Evolutionary conservation across 2,888 invertebrate species (phyloP).

Genomic region (Cantharis rustica): DNA sequence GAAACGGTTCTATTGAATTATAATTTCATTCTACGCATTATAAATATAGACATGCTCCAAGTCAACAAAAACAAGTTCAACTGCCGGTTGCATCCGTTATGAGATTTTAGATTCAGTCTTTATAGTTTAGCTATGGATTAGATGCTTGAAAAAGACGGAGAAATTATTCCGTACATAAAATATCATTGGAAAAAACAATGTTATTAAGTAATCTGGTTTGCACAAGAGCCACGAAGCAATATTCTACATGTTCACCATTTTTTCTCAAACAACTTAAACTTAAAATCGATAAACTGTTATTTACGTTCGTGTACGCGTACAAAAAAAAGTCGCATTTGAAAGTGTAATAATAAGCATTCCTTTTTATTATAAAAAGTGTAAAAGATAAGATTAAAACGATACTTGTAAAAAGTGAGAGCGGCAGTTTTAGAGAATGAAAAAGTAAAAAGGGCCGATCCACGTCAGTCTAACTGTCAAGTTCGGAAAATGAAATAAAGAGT

Average conservation of each 20-base stretch:
- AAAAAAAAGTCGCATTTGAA: not conserved
- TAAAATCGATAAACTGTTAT: not conserved
- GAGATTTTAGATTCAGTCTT: conserved; percentile 23
- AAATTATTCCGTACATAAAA: conserved; percentile 12
- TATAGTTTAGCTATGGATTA: conserved; percentile 24
- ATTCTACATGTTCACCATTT: not conserved
- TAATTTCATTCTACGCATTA: conserved; percentile 29
- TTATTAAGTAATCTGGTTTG: conserved; percentile 6
- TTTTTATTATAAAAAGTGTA: not conserved
- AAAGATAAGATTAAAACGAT: not conserved
- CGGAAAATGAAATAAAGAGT: conserved; percentile 31
- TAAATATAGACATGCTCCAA: conserved; percentile 26
- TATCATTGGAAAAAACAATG: not conserved
- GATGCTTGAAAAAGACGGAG: conserved; percentile 16
- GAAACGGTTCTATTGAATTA: conserved; percentile 23
- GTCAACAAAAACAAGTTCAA: conserved; percentile 25
- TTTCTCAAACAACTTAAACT: not conserved
- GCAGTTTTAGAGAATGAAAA: conserved; percentile 25
- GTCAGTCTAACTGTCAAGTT: conserved; percentile 29
- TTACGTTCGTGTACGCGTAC: not conserved
- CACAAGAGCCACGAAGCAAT: conserved; percentile 2
- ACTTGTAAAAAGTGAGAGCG: conserved; percentile 8
- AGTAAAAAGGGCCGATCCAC: conserved; percentile 28
- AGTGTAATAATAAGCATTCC: not conserved
- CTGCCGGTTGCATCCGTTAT: conserved; percentile 14